Evolutionary conservation across 1,140 invertebrate genomes (phyloP).

Genomic region (Halictus rubicundus): DNA sequence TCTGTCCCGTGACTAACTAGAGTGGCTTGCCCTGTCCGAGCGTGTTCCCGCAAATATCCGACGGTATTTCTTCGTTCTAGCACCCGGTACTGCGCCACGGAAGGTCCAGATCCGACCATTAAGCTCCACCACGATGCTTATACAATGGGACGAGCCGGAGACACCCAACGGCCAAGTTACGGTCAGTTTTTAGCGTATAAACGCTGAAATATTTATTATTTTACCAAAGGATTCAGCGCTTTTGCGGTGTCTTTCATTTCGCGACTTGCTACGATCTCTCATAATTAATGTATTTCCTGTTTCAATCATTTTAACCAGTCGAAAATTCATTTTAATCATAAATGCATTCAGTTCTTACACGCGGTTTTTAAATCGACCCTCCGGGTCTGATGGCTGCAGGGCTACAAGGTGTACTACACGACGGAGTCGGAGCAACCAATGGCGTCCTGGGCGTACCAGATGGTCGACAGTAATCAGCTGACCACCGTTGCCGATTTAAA

Average conservation of each 20-base stretch:
- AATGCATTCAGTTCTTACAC: too few species aligned
- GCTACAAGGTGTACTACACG: constrained; percentile 98
- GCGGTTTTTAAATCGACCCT: too few species aligned
- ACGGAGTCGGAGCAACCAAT: constrained; percentile 92
- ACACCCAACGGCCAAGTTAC: constrained; percentile 98
- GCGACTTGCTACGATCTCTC: too few species aligned
- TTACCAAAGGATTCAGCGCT: too few species aligned
- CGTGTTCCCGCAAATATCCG: constrained; percentile 12
- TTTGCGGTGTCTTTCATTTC: too few species aligned
- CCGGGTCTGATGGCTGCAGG: constrained; percentile 81
- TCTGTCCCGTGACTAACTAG: constrained; percentile 53
- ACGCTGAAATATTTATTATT: too few species aligned
- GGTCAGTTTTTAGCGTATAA: constrained; percentile 79
- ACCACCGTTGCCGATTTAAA: constrained; percentile 95
- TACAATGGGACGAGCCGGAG: constrained; percentile 98
- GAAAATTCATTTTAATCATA: too few species aligned
- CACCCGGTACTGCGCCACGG: constrained; percentile 95
- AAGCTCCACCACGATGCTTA: constrained; percentile 96
- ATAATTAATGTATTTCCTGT: background rate
- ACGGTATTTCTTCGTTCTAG: constrained; percentile 79
- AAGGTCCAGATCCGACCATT: constrained; percentile 96
- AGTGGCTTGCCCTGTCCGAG: background rate
- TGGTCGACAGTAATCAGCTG: constrained; percentile 95
- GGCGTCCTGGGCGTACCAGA: constrained; percentile 94
- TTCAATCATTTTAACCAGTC: too few species aligned